phyloP scores from a whole-genome alignment of 1,140 invertebrate species.

The Drosophila subpulchrella region DNA sequence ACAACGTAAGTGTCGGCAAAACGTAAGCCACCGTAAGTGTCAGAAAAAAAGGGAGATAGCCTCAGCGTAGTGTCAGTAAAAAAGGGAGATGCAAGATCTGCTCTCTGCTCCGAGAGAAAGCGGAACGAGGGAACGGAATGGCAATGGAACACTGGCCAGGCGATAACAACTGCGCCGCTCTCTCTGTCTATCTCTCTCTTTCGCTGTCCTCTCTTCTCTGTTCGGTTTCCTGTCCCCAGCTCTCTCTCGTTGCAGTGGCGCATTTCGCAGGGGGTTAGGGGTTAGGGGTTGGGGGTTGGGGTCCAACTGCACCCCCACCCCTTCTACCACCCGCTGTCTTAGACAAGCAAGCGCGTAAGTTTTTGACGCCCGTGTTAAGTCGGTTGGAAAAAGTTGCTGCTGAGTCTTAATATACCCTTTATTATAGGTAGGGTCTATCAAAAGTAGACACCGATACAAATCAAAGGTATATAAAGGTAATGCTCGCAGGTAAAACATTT shows the following conservation, averaged over 20 bases:
- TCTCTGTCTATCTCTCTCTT: not conserved
- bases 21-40: too few species aligned
- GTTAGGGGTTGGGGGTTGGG: not conserved
- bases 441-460: not conserved
- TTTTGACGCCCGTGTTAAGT: conserved; percentile 75
- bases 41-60: too few species aligned
- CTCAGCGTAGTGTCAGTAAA: too few species aligned
- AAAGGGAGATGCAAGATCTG: too few species aligned
- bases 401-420: conserved; percentile 28
- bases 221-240: not conserved
- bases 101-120: too few species aligned
- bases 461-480: too few species aligned
- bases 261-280: conserved; percentile 16
- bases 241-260: conserved; percentile 44
- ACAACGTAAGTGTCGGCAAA: too few species aligned
- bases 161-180: conserved; percentile 59
- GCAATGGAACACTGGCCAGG: conserved; percentile 55
- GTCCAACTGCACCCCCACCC: not conserved
- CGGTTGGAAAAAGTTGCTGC: conserved; percentile 70
- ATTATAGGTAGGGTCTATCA: not conserved
- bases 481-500: too few species aligned
- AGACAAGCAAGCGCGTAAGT: conserved; percentile 80
- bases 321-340: conserved; percentile 41
- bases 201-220: conserved; percentile 1
- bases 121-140: conserved; percentile 70